Conservation (phyloP, 2,888 invertebrate genomes). For the Aspidapion aeneum region DNA sequence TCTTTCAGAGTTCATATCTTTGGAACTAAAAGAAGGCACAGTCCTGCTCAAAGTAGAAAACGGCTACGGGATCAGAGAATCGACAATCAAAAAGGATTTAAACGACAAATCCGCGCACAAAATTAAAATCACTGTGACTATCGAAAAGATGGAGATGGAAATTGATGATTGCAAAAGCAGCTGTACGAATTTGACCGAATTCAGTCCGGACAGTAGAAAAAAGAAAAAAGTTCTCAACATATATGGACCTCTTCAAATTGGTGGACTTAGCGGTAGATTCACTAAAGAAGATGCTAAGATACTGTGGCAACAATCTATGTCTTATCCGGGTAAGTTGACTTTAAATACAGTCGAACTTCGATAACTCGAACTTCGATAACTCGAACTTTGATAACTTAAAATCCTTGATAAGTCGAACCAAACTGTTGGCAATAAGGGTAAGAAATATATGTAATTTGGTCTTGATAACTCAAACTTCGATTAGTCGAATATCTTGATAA, state of each 20-base stretch:
- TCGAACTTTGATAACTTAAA: too few species aligned
- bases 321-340: too few species aligned
- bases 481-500: too few species aligned
- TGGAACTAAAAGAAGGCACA: conserved; percentile 82
- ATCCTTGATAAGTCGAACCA: too few species aligned
- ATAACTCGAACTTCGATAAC: too few species aligned
- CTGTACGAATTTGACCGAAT: conserved; percentile 39
- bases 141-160: conserved; percentile 38
- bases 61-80: conserved; percentile 74
- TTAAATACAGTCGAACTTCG: too few species aligned
- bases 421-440: too few species aligned
- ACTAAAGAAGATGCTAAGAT: conserved; percentile 57
- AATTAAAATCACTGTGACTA: conserved; percentile 71
- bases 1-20: conserved; percentile 78
- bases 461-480: too few species aligned
- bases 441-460: too few species aligned
- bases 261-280: conserved; percentile 68
- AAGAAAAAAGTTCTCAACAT: conserved; percentile 51
- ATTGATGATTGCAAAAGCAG: conserved; percentile 46
- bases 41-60: conserved; percentile 83
- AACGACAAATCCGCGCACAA: conserved; percentile 85
- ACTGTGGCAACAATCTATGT: conserved; percentile 69
- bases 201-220: conserved; percentile 20
- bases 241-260: conserved; percentile 85
- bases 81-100: conserved; percentile 62